Conservation (phyloP, 2,113 vertebrate genomes). For the Mesitornis unicolor region DNA sequence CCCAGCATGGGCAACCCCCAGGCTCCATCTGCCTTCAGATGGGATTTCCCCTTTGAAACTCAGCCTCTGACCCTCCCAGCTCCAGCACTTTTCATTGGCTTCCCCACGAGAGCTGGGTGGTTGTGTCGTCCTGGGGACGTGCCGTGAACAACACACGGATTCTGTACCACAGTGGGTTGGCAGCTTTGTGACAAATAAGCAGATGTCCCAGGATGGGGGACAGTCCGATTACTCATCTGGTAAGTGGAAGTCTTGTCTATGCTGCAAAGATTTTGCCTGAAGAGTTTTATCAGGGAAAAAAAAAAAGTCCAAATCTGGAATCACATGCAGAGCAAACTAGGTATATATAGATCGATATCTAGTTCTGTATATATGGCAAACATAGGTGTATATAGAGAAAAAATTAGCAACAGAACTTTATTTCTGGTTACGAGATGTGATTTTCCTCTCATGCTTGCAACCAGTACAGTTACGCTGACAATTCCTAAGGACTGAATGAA, state of each 20-base stretch:
- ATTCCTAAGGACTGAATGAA: not conserved
- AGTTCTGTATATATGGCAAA: too few relatives aligned
- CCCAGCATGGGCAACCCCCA: not conserved
- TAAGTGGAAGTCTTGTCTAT: not conserved
- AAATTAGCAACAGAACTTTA: not conserved
- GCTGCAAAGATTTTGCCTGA: not conserved
- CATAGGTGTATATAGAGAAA: fast-evolving
- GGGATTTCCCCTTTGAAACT: not conserved
- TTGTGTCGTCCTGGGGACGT: not conserved
- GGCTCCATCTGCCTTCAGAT: not conserved
- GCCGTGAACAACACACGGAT: fast-evolving
- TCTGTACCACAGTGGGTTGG: not conserved
- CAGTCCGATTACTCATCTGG: fast-evolving
- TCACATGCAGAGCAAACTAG: fast-evolving
- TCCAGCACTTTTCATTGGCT: not conserved
- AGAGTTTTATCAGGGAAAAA: not conserved
- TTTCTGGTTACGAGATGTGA: not conserved
- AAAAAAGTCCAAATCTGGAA: not conserved
- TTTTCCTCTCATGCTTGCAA: not conserved
- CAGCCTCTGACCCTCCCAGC: not conserved
- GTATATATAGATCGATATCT: fast-evolving
- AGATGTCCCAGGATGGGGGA: not conserved
- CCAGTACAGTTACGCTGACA: not conserved
- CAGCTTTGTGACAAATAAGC: fast-evolving
- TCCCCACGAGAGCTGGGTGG: not conserved